phyloP scores from a whole-genome alignment of 1,140 invertebrate species.

The Drosophila mojavensis region DNA sequence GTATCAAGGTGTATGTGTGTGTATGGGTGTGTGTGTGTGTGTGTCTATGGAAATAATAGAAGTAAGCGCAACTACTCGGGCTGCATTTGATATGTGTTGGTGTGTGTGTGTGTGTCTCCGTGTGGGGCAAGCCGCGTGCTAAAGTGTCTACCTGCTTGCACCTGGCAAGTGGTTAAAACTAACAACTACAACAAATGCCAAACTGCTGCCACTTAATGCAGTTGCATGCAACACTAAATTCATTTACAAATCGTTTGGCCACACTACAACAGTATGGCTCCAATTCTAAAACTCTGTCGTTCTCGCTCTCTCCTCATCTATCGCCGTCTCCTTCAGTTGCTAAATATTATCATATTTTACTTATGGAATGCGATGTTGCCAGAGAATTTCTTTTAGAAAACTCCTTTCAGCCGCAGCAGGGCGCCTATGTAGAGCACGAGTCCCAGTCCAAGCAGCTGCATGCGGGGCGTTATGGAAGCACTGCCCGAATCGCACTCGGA shows the following conservation, averaged over 20 bases:
- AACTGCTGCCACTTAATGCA: conserved; percentile 15
- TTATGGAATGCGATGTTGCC: conserved; percentile 37
- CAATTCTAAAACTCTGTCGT: conserved; percentile 34
- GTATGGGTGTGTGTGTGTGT: conserved; percentile 9
- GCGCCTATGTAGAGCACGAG: conserved; percentile 55
- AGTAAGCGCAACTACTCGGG: conserved; percentile 13
- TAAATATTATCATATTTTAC: conserved; percentile 57
- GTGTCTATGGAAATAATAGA: conserved; percentile 30
- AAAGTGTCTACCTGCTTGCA: conserved; percentile 26
- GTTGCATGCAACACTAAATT: conserved; percentile 70
- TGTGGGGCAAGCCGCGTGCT: conserved; percentile 38
- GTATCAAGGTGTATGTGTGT: conserved; percentile 20
- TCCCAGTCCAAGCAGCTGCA: conserved; percentile 55
- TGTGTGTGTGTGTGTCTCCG: conserved; percentile 9
- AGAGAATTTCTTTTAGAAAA: conserved; percentile 75
- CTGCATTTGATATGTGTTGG: conserved; percentile 12
- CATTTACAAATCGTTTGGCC: conserved; percentile 73
- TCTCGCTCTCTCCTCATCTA: not conserved
- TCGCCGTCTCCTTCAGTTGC: conserved; percentile 7
- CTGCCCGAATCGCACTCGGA: conserved; percentile 63
- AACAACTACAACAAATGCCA: conserved; percentile 39
- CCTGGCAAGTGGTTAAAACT: conserved; percentile 21
- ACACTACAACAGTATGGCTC: conserved; percentile 44
- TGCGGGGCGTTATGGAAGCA: conserved; percentile 63
- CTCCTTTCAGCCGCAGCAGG: conserved; percentile 52